Evolutionary conservation across 1,140 invertebrate genomes (phyloP), one percentile per base, ranked within the genome.

Genomic region (Hyphantria cunea): DNA sequence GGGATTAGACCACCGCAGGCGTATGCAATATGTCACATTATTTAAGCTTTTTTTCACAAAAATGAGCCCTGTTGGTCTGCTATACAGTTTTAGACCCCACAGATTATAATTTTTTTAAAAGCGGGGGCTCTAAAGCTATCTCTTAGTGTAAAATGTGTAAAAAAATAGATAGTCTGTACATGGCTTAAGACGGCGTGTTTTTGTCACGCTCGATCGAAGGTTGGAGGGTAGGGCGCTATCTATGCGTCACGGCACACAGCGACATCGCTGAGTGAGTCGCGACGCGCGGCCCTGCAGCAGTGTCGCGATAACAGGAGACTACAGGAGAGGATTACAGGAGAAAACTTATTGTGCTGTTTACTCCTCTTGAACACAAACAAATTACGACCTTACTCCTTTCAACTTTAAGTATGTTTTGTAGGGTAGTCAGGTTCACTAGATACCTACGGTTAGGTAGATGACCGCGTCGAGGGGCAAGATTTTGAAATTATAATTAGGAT

Each of bases 321-420:
- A 7, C 6, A 34, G 67, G 65, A 65, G 65, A 70, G 62, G 65
- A 70, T 68, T 84, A 84, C 76, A 71, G 68, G n/a, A 78, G 73
- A 78, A 78, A 78, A 72, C 70, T 80, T 70, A 76, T 70, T 71
- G 70, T 72, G 68, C 68, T 74, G 66, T 53, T 55, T 59, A 59
- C 56, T 37, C 25, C 47, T 37, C n/a, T 14, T 0, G 0, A 9
- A 1, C 6, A 37, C 37, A 50, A 9, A 9, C 5, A 11, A 59
- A 32, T 32, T 5, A 7, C 47, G 12, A 59, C 56, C 17, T 39
- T 59, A 50, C 41, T 0, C 3, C 13, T n/a, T n/a, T n/a, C n/a
- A n/a, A n/a, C n/a, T n/a, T n/a, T n/a, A n/a, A n/a, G n/a, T n/a
- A n/a, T n/a, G n/a, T n/a, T n/a, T n/a, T n/a, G n/a, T n/a, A n/a